Conservation (phyloP, 2,888 invertebrate species). For the Mycalesis mineus region DNA sequence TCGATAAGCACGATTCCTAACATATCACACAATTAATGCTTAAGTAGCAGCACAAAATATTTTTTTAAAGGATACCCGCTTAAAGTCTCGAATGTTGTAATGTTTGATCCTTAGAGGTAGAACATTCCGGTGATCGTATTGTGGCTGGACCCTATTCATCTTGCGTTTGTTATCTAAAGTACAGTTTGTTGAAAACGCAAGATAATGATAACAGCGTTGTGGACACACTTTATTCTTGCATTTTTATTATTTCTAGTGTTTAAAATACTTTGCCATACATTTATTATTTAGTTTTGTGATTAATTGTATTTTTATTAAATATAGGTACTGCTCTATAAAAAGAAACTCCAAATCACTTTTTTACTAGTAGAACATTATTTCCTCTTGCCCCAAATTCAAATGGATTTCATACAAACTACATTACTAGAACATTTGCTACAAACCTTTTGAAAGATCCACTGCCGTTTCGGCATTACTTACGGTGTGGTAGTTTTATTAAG, state of each 20-base stretch:
- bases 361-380: too few relatives aligned
- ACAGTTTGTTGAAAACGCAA: background rate
- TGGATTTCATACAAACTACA: background rate
- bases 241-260: slow-evolving; percentile 16
- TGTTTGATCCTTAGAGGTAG: background rate
- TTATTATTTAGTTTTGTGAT: background rate
- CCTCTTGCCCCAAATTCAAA: background rate
- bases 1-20: slow-evolving; percentile 8
- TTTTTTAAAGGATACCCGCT: background rate
- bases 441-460: background rate
- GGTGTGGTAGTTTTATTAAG: slow-evolving; percentile 16
- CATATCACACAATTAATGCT: slow-evolving; percentile 12
- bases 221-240: slow-evolving; percentile 8
- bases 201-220: background rate
- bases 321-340: background rate
- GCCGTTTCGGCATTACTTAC: slow-evolving; percentile 7
- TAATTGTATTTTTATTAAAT: background rate
- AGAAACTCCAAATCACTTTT: background rate
- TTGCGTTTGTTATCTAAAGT: background rate
- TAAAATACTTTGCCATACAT: slow-evolving; percentile 8
- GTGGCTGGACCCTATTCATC: background rate
- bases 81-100: background rate
- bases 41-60: background rate
- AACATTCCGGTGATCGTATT: slow-evolving; percentile 19
- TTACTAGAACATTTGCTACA: background rate